These are phyloP conservation scores for Apaloderma vittatum DNA, from an alignment of 2,113 vertebrate genomes.

Conservation along the genomic window DNA sequence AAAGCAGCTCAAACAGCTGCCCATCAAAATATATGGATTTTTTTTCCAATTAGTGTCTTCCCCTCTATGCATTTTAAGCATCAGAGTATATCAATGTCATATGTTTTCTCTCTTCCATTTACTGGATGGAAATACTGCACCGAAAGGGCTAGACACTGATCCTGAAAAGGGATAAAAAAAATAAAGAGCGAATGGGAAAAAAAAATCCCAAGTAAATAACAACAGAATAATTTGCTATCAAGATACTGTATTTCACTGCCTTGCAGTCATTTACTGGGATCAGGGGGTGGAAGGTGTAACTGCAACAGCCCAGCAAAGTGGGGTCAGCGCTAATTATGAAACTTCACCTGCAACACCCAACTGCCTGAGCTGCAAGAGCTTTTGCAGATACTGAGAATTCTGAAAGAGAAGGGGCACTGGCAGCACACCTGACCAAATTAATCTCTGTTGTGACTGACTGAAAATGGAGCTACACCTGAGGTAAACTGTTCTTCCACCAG, in stretches of 20 bases:
- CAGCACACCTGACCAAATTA: conserved; percentile 14
- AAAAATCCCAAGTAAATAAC: background rate
- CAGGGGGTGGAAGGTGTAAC: background rate
- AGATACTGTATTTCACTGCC: background rate
- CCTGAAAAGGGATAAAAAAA: background rate
- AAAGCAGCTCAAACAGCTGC: background rate
- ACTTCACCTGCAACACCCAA: background rate
- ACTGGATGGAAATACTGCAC: background rate
- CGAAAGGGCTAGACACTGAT: background rate
- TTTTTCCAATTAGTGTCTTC: conserved; percentile 1
- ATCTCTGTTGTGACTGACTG: background rate
- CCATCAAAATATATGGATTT: background rate
- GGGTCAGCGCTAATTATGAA: background rate
- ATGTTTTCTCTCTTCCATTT: background rate
- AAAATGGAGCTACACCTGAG: conserved; percentile 2
- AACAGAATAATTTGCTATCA: background rate
- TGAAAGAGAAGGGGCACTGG: background rate
- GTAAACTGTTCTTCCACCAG: background rate
- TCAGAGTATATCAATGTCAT: background rate
- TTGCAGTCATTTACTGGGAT: background rate
- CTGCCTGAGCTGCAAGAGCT: background rate
- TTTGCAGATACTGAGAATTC: background rate
- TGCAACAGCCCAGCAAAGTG: background rate
- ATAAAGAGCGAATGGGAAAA: background rate
- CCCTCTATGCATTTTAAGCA: background rate